Conservation (phyloP, 2,797 vertebrate species). For the Esox masquinongy region DNA sequence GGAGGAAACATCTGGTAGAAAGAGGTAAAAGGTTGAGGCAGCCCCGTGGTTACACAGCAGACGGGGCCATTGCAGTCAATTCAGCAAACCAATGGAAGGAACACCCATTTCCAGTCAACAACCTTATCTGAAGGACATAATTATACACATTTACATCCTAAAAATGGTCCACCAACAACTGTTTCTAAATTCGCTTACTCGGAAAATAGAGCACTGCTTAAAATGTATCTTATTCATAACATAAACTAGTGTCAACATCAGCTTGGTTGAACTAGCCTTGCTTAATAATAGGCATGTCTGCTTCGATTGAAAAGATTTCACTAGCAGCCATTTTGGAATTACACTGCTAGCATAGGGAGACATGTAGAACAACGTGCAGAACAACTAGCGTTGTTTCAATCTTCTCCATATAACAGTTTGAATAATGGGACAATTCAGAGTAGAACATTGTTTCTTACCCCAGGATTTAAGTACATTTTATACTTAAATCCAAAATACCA, state of each 20-base stretch:
- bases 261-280: not conserved
- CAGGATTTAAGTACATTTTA: no score
- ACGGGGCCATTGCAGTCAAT: constrained; percentile 20
- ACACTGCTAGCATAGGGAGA: no score
- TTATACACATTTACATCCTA: constrained; percentile 16
- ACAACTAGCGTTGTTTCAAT: no score
- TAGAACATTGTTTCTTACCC: no score
- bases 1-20: constrained; percentile 8
- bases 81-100: constrained; percentile 12
- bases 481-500: no score
- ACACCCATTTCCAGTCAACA: constrained; percentile 13
- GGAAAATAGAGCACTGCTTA: not conserved
- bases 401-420: no score
- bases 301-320: no score
- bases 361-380: no score
- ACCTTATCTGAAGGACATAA: constrained; percentile 19
- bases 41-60: constrained; percentile 4
- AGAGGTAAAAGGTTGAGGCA: constrained; percentile 17
- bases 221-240: not conserved
- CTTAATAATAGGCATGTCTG: not conserved
- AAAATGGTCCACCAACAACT: constrained; percentile 14
- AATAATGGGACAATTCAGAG: no score
- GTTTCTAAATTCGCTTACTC: constrained; percentile 1
- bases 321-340: no score
- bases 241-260: not conserved